These are phyloP conservation scores for Drosophila subsilvestris DNA, from an alignment of 2,888 invertebrate genomes.

Conservation along the genomic window DNA sequence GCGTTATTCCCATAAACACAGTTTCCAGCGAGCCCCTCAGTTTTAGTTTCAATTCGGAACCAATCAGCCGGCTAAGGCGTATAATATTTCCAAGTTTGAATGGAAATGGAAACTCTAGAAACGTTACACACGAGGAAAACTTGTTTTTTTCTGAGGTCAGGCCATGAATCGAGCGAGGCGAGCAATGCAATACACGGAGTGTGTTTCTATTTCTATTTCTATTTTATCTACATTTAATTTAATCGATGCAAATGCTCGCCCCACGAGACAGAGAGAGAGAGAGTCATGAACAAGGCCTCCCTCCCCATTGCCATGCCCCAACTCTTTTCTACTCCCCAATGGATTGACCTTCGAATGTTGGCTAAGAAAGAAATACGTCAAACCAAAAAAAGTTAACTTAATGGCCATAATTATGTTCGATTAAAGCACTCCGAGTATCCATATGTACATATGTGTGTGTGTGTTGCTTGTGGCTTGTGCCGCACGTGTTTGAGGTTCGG, in stretches of 20 bases:
- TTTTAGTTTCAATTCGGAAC: slow-evolving; percentile 43
- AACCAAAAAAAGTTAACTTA: slow-evolving; percentile 25
- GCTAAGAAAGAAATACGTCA: slow-evolving; percentile 34
- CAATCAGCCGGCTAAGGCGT: slow-evolving; percentile 12
- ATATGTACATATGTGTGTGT: slow-evolving; percentile 26
- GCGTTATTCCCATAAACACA: slow-evolving; percentile 36
- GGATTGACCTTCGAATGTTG: slow-evolving; percentile 36
- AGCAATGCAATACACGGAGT: slow-evolving; percentile 8
- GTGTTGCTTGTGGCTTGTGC: slow-evolving; percentile 36
- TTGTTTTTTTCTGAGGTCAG: slow-evolving; percentile 63
- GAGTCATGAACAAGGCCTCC: slow-evolving; percentile 31
- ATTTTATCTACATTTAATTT: slow-evolving; percentile 45
- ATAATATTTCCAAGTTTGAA: slow-evolving; percentile 17
- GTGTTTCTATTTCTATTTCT: slow-evolving; percentile 24
- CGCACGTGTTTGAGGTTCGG: slow-evolving; percentile 62
- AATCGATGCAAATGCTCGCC: slow-evolving; percentile 41
- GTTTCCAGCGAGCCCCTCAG: slow-evolving; percentile 11
- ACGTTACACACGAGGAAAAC: slow-evolving; percentile 50
- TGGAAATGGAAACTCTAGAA: not conserved
- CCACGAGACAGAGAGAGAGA: not conserved
- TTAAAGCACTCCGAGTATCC: slow-evolving; percentile 48
- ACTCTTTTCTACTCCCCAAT: slow-evolving; percentile 1
- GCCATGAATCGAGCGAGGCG: slow-evolving; percentile 25
- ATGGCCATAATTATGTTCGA: slow-evolving; percentile 53
- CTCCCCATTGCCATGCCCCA: not conserved